phyloP scores from a whole-genome alignment of 1,140 invertebrate genomes.

The Drosophila kanapiae region DNA sequence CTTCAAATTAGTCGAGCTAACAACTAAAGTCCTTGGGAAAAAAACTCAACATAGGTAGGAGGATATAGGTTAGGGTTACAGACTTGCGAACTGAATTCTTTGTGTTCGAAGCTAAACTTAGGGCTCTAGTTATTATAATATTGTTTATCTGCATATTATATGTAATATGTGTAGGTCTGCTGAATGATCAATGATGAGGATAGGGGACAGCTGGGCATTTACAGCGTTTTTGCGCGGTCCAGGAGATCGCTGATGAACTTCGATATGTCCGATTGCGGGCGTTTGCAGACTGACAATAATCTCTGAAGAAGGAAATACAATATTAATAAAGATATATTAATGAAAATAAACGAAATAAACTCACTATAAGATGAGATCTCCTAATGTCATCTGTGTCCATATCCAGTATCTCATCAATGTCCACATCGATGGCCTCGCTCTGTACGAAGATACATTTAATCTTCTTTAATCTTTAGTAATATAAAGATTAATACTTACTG shows the following conservation, averaged over 20 bases:
- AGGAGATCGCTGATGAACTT: conserved; percentile 96
- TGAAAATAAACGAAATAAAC: conserved; percentile 29
- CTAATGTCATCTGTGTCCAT: conserved; percentile 95
- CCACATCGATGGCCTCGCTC: conserved; percentile 93
- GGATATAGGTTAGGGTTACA: conserved; percentile 6
- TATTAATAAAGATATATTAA: not conserved
- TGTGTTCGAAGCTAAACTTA: conserved; percentile 72
- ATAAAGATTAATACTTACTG: conserved; percentile 86
- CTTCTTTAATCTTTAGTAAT: too few species aligned
- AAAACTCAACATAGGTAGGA: conserved; percentile 25
- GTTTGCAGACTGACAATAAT: conserved; percentile 92
- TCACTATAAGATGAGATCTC: conserved; percentile 93
- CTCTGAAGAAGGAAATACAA: conserved; percentile 86
- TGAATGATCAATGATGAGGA: conserved; percentile 50
- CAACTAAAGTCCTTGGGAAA: conserved; percentile 38
- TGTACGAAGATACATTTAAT: conserved; percentile 11
- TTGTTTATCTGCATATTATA: conserved; percentile 63
- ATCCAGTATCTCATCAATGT: conserved; percentile 96
- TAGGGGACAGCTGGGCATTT: conserved; percentile 56
- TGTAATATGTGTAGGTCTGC: conserved; percentile 1
- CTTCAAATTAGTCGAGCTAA: conserved; percentile 51
- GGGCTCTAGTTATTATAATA: conserved; percentile 51
- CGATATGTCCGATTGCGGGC: conserved; percentile 94
- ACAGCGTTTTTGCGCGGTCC: conserved; percentile 94
- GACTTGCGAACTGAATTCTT: conserved; percentile 55